Conservation (phyloP, 2,797 vertebrate genomes). For the Neosilurus hyrtlii region DNA sequence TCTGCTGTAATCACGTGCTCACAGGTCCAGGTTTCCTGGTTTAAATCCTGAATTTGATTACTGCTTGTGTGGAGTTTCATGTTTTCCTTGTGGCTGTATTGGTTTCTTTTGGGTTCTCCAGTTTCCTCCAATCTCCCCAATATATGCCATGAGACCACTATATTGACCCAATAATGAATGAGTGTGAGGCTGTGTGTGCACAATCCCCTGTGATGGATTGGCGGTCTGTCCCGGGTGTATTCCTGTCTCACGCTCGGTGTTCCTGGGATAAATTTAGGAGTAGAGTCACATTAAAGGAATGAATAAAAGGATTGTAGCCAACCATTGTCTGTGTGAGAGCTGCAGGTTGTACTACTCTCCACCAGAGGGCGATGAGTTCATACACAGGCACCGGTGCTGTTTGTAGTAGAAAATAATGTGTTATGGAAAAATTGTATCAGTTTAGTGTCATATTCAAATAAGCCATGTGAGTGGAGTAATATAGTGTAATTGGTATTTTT, state of each 20-base stretch:
- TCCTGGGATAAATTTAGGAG: background rate
- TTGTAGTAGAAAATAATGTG: background rate
- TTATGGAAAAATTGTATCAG: background rate
- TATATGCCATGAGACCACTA: background rate
- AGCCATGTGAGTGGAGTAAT: background rate
- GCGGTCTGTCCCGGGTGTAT: background rate
- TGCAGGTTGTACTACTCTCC: background rate
- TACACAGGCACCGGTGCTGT: background rate
- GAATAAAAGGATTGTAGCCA: background rate
- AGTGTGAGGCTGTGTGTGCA: background rate
- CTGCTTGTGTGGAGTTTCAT: background rate
- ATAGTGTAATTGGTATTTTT: background rate
- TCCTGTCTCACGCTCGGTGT: background rate
- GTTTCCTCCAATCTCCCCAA: background rate
- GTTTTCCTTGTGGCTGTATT: background rate
- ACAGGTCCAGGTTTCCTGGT: background rate
- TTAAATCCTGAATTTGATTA: background rate
- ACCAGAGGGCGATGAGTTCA: slow-evolving; percentile 33
- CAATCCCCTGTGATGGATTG: background rate
- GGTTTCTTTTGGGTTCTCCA: background rate
- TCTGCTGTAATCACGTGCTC: background rate
- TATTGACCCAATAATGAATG: background rate
- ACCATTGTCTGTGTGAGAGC: no score
- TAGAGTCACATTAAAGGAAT: background rate
- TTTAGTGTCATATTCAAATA: background rate